Evolutionary conservation across 1,140 invertebrate genomes (phyloP).

Genomic region (Spodoptera litura): DNA sequence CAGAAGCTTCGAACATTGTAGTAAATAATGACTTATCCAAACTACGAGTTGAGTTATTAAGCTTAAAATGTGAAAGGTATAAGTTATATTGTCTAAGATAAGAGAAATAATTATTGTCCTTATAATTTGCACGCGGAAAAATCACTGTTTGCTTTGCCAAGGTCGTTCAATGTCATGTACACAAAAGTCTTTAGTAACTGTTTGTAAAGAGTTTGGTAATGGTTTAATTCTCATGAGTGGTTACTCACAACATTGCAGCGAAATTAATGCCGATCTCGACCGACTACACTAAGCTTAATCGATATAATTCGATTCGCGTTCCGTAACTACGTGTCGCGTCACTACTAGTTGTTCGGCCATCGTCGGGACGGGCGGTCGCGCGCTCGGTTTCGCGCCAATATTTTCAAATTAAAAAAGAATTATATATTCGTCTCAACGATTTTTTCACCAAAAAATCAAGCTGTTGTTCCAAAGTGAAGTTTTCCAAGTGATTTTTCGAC

Average conservation of each 20-base stretch:
- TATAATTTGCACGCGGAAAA: too few relatives aligned
- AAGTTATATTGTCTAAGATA: too few relatives aligned
- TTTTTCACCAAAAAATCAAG: neutral
- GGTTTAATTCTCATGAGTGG: too few relatives aligned
- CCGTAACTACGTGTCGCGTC: constrained; percentile 11
- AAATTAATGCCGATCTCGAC: neutral
- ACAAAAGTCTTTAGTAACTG: too few relatives aligned
- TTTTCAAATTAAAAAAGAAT: constrained; percentile 16
- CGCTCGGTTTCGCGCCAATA: constrained; percentile 23
- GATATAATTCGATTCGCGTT: constrained; percentile 35
- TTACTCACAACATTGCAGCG: neutral
- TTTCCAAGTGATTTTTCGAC: neutral
- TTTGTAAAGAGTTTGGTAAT: too few relatives aligned
- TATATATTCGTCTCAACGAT: neutral
- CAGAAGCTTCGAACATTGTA: too few relatives aligned
- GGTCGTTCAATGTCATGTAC: too few relatives aligned
- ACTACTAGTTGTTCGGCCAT: constrained; percentile 42
- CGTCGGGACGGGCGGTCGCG: constrained; percentile 49
- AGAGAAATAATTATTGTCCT: too few relatives aligned
- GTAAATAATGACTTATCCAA: too few relatives aligned
- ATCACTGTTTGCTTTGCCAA: too few relatives aligned
- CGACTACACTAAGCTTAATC: constrained; percentile 4
- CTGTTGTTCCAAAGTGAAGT: neutral
- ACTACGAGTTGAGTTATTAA: too few relatives aligned
- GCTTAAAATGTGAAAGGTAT: too few relatives aligned